These are phyloP conservation scores for Parnassius mnemosyne DNA, from an alignment of 2,888 invertebrate genomes.

Conservation along the genomic window DNA sequence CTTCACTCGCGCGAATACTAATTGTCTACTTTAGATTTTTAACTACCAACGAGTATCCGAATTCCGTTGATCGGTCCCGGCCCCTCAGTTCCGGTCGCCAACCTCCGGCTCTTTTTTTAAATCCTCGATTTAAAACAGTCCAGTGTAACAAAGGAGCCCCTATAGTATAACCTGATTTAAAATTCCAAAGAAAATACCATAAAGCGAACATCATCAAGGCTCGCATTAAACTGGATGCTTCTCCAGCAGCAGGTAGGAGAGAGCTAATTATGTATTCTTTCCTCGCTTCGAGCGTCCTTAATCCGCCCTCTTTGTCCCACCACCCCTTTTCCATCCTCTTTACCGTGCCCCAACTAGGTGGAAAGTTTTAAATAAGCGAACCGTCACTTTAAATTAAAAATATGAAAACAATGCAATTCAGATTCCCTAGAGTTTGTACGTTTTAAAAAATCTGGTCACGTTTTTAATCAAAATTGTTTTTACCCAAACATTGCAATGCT, in stretches of 20 bases:
- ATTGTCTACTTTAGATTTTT: conserved; percentile 75
- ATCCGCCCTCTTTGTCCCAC: conserved; percentile 64
- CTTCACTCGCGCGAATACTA: conserved; percentile 62
- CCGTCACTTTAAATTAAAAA: conserved; percentile 41
- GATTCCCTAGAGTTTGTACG: background rate
- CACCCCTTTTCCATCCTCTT: conserved; percentile 49
- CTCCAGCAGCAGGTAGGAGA: conserved; percentile 74
- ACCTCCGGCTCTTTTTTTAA: conserved; percentile 70
- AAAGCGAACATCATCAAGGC: conserved; percentile 31
- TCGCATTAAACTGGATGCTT: conserved; percentile 57
- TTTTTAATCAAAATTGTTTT: conserved; percentile 1
- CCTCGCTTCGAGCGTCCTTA: conserved; percentile 76
- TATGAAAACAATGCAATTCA: conserved; percentile 22
- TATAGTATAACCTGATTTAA: conserved; percentile 38
- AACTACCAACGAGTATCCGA: conserved; percentile 65
- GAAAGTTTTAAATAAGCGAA: conserved; percentile 67
- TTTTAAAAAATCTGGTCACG: background rate
- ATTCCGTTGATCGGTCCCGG: conserved; percentile 69
- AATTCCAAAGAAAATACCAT: conserved; percentile 33
- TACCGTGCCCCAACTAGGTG: conserved; percentile 68
- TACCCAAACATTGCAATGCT: background rate
- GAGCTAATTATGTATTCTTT: conserved; percentile 81
- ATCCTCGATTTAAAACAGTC: conserved; percentile 63
- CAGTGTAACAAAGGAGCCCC: conserved; percentile 48
- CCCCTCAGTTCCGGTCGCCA: conserved; percentile 73